These are phyloP conservation scores for Hanleya hanleyi DNA, from an alignment of 2,888 invertebrate genomes.

Conservation along the genomic window DNA sequence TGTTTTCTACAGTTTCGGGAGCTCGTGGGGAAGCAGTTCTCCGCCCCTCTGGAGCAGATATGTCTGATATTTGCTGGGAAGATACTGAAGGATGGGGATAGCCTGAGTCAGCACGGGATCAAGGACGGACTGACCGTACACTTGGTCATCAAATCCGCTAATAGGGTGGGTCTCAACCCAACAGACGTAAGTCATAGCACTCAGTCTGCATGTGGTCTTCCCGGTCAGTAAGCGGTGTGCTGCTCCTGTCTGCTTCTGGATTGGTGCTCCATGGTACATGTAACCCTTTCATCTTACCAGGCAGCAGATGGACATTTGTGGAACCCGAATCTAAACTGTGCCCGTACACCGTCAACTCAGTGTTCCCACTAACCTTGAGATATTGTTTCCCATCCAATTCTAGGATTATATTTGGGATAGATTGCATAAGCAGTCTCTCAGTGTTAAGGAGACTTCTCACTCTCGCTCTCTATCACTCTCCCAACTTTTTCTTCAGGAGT, in stretches of 20 bases:
- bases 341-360: too few relatives aligned
- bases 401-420: too few relatives aligned
- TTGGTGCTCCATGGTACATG: background rate
- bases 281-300: too few relatives aligned
- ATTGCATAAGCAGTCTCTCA: too few relatives aligned
- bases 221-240: too few relatives aligned
- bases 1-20: constrained; percentile 85
- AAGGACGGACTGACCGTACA: constrained; percentile 97
- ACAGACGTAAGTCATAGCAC: background rate
- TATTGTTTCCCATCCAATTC: too few relatives aligned
- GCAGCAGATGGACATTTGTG: too few relatives aligned
- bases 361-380: too few relatives aligned
- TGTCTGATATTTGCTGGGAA: constrained; percentile 99
- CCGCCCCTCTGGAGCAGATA: constrained; percentile 87
- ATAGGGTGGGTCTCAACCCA: constrained; percentile 47
- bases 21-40: constrained; percentile 86
- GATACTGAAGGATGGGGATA: constrained; percentile 96
- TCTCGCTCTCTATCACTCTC: too few relatives aligned
- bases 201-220: background rate
- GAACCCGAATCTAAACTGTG: too few relatives aligned
- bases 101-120: constrained; percentile 85
- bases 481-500: too few relatives aligned
- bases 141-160: constrained; percentile 86
- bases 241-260: background rate
- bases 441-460: too few relatives aligned